Percentiles rank a stretch among this genome's conserved stretches.
These are phyloP conservation scores for Agrypnus murinus DNA, from an alignment of 2,888 invertebrate species.

Conservation along the genomic window DNA sequence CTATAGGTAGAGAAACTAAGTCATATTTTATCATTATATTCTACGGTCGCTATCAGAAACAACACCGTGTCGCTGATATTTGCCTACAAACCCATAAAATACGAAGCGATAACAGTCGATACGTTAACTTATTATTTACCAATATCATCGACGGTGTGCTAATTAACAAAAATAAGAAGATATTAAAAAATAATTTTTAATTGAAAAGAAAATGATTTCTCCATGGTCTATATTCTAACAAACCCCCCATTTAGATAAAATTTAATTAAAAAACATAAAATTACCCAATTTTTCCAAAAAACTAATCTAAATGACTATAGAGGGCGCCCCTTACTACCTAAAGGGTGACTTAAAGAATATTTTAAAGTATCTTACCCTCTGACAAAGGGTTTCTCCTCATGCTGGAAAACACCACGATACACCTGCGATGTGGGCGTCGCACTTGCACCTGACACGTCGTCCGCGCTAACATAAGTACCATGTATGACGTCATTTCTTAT, in stretches of 20 bases:
- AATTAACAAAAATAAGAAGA: too few species aligned
- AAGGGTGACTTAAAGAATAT: background rate
- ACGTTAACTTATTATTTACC: background rate
- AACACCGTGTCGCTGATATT: constrained; percentile 20
- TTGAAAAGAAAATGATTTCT: too few species aligned
- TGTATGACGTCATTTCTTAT: constrained; percentile 51
- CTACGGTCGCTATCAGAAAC: constrained; percentile 21
- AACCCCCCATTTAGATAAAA: too few species aligned
- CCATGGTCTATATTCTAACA: too few species aligned
- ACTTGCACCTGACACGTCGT: constrained; percentile 67
- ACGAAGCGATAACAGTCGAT: constrained; percentile 9
- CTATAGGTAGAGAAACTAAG: constrained; percentile 27
- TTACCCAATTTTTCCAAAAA: background rate
- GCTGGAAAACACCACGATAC: constrained; percentile 19
- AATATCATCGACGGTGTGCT: too few species aligned
- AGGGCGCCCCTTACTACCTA: background rate
- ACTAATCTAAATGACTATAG: background rate
- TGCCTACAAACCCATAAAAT: constrained; percentile 32
- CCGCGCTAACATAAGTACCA: constrained; percentile 64
- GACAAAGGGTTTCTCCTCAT: constrained; percentile 2
- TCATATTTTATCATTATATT: constrained; percentile 26
- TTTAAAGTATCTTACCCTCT: background rate
- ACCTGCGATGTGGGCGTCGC: constrained; percentile 59
- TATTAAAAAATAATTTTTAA: too few species aligned
- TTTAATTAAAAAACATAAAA: background rate